phyloP scores from a whole-genome alignment of 2,888 invertebrate genomes.

The Drosophila ochracea region DNA sequence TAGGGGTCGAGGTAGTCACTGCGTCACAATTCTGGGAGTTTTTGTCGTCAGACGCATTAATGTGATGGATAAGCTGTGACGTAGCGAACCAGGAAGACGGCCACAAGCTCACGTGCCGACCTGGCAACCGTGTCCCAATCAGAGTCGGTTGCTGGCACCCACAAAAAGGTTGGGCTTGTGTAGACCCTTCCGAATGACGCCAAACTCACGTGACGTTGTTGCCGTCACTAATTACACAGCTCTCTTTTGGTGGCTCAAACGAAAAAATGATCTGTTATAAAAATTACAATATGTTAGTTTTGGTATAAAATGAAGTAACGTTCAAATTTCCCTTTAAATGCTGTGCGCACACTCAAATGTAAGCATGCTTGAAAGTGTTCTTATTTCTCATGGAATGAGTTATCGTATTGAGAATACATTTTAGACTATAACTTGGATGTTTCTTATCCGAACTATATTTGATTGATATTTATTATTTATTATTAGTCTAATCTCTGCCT shows the following conservation, averaged over 20 bases:
- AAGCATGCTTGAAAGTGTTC: not conserved
- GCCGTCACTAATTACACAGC: constrained; percentile 33
- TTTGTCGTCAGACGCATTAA: constrained; percentile 33
- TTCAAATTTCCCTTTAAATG: not conserved
- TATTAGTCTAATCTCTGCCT: not conserved
- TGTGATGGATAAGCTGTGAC: constrained; percentile 52
- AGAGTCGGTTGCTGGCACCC: constrained; percentile 18
- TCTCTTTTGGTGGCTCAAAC: constrained; percentile 1
- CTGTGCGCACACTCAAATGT: not conserved
- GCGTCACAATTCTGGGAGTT: constrained; percentile 34
- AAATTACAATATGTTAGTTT: not conserved
- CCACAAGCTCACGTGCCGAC: constrained; percentile 47
- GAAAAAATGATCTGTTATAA: not conserved
- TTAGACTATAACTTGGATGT: not conserved
- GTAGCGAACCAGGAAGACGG: constrained; percentile 41
- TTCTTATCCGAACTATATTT: not conserved
- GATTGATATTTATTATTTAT: not conserved
- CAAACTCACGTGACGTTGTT: constrained; percentile 22
- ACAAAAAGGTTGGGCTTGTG: constrained; percentile 20
- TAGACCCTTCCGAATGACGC: constrained; percentile 1
- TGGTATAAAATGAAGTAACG: not conserved
- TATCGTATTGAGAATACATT: not conserved
- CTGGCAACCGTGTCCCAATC: constrained; percentile 4
- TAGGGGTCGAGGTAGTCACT: constrained; percentile 7
- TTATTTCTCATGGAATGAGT: not conserved